phyloP scores from a whole-genome alignment of 2,888 invertebrate genomes.

The Cremastinae sp. region DNA sequence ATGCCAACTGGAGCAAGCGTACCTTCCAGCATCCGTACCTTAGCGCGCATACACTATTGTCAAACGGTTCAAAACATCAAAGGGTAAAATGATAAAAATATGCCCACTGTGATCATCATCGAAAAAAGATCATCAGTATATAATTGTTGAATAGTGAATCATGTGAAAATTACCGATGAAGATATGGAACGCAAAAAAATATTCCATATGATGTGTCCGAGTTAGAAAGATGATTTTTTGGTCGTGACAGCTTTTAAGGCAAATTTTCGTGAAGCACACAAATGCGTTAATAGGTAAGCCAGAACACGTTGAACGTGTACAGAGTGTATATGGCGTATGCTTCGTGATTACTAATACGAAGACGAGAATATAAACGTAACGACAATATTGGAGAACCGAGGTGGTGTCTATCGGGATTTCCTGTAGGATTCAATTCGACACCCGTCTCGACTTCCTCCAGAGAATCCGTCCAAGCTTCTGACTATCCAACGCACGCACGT shows the following conservation, averaged over 20 bases:
- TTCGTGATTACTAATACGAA: constrained; percentile 9
- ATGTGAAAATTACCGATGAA: too few relatives aligned
- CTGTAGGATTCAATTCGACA: constrained; percentile 74
- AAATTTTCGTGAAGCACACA: not conserved
- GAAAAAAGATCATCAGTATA: too few relatives aligned
- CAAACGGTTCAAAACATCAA: constrained; percentile 17
- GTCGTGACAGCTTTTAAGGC: too few relatives aligned
- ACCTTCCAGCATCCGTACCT: constrained; percentile 56
- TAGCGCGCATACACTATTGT: not conserved
- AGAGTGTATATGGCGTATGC: constrained; percentile 5
- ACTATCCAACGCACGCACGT: constrained; percentile 18
- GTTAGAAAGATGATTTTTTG: too few relatives aligned
- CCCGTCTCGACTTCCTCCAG: constrained; percentile 56
- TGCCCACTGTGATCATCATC: too few relatives aligned
- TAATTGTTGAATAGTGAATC: too few relatives aligned
- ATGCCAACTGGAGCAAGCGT: constrained; percentile 73
- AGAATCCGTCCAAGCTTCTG: constrained; percentile 41
- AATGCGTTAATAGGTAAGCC: not conserved
- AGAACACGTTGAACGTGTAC: constrained; percentile 1
- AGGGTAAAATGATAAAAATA: not conserved
- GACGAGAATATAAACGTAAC: not conserved
- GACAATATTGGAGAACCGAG: constrained; percentile 34
- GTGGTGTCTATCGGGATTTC: constrained; percentile 72
- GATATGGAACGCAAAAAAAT: too few relatives aligned
- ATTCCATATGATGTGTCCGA: too few relatives aligned